Evolutionary conservation across 2,797 vertebrate species (phyloP).

Genomic region (Tarsius wallacei): DNA sequence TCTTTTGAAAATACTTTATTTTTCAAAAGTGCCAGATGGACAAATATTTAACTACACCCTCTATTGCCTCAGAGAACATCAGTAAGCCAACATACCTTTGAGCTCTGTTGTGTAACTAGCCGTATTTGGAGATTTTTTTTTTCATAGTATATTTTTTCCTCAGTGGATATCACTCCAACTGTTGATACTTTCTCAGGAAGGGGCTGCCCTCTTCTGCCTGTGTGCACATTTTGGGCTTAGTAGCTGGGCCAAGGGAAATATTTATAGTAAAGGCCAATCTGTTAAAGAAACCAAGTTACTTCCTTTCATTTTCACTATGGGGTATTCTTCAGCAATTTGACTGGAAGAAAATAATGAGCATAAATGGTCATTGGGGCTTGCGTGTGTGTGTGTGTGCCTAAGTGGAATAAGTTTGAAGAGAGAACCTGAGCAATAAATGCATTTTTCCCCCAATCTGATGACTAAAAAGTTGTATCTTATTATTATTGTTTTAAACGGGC

Average conservation of each 20-base stretch:
- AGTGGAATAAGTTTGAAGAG: background rate
- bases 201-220: background rate
- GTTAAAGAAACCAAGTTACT: constrained; percentile 55
- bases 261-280: constrained; percentile 62
- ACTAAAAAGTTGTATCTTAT: background rate
- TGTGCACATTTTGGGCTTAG: constrained; percentile 40
- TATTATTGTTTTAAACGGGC: background rate
- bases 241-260: constrained; percentile 72
- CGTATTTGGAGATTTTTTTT: constrained; percentile 40
- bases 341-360: constrained; percentile 19
- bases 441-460: background rate
- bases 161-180: constrained; percentile 14
- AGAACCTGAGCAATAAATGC: constrained; percentile 3
- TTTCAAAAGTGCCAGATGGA: constrained; percentile 60
- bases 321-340: constrained; percentile 36
- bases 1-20: constrained; percentile 52
- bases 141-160: constrained; percentile 41
- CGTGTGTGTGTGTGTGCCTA: background rate
- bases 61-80: background rate
- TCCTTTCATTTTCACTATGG: constrained; percentile 57
- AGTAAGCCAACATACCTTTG: constrained; percentile 33
- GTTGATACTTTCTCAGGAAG: constrained; percentile 54
- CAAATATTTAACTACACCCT: constrained; percentile 52
- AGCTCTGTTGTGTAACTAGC: constrained; percentile 53
- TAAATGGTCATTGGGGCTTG: background rate